Evolutionary conservation across 2,888 invertebrate species (phyloP).

Genomic region (Drosophila borealis): DNA sequence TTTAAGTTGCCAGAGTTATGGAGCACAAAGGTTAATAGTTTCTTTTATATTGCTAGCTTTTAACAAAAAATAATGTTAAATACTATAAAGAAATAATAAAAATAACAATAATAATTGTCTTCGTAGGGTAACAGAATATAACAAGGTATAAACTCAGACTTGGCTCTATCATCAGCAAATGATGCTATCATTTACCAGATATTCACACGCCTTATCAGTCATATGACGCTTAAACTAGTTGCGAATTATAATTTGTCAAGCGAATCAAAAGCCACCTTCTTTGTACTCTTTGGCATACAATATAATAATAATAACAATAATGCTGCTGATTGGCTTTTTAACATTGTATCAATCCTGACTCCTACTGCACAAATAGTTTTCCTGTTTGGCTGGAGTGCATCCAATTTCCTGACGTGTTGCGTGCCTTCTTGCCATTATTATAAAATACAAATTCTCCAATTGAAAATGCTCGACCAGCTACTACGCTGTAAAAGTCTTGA

Average conservation of each 20-base stretch:
- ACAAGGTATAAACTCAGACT: too few species aligned
- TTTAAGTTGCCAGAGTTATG: too few species aligned
- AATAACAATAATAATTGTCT: too few species aligned
- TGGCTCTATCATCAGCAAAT: not conserved
- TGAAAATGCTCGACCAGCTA: constrained; percentile 12
- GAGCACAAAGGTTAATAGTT: too few species aligned
- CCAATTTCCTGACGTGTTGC: constrained; percentile 38
- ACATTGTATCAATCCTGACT: not conserved
- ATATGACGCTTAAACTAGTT: not conserved
- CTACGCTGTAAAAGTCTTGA: constrained; percentile 14
- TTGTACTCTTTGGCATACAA: not conserved
- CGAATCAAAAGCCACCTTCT: not conserved
- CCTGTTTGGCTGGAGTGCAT: constrained; percentile 30
- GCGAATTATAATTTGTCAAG: not conserved
- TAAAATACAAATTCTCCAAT: constrained; percentile 2
- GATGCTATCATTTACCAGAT: not conserved
- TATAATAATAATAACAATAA: constrained; percentile 7
- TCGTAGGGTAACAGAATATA: not conserved
- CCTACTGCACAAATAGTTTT: constrained; percentile 8
- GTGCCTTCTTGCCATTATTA: constrained; percentile 31
- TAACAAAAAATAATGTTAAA: too few species aligned
- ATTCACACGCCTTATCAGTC: not conserved
- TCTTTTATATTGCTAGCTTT: too few species aligned
- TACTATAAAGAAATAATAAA: too few species aligned
- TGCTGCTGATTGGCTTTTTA: constrained; percentile 18